Percentiles rank a stretch among this genome's conserved stretches.
Evolutionary conservation across 2,888 invertebrate species (phyloP).

Genomic region (Trichopria drosophilae): DNA sequence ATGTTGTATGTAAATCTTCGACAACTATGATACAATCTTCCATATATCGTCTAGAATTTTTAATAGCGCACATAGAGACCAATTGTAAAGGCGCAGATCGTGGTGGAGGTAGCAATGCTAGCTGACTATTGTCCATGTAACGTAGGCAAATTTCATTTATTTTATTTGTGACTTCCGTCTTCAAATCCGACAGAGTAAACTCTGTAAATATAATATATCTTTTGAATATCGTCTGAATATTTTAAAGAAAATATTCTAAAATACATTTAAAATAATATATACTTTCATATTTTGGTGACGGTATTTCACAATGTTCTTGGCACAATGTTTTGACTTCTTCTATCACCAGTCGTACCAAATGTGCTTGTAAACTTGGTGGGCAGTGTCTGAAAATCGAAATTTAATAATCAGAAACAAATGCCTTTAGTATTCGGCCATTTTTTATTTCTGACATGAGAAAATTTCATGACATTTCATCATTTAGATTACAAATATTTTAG

Average conservation of each 20-base stretch:
- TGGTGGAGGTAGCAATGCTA: constrained; percentile 67
- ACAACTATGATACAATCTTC: constrained; percentile 88
- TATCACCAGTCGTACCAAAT: constrained; percentile 69
- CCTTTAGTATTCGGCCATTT: too few species aligned
- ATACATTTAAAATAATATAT: constrained; percentile 36
- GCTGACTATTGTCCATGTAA: constrained; percentile 69
- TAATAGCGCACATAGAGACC: constrained; percentile 71
- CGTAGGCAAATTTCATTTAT: constrained; percentile 73
- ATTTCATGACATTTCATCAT: too few species aligned
- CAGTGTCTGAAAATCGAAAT: constrained; percentile 68
- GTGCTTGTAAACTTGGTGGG: constrained; percentile 69
- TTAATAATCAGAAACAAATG: too few species aligned
- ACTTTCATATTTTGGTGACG: too few species aligned
- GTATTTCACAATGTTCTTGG: constrained; percentile 67
- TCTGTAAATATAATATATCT: constrained; percentile 60
- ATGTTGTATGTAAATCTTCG: constrained; percentile 80
- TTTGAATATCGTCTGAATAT: constrained; percentile 5
- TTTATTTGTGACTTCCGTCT: constrained; percentile 73
- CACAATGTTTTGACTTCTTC: constrained; percentile 69
- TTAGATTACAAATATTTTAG: too few species aligned
- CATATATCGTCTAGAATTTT: constrained; percentile 85
- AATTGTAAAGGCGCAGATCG: constrained; percentile 59
- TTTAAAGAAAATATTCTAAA: constrained; percentile 11
- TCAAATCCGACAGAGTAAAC: constrained; percentile 72
- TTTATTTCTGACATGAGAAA: too few species aligned